Percentiles rank a stretch among this genome's conserved stretches.
Evolutionary conservation across 2,797 vertebrate genomes (phyloP).

Genomic region (Anolis apletophallus): DNA sequence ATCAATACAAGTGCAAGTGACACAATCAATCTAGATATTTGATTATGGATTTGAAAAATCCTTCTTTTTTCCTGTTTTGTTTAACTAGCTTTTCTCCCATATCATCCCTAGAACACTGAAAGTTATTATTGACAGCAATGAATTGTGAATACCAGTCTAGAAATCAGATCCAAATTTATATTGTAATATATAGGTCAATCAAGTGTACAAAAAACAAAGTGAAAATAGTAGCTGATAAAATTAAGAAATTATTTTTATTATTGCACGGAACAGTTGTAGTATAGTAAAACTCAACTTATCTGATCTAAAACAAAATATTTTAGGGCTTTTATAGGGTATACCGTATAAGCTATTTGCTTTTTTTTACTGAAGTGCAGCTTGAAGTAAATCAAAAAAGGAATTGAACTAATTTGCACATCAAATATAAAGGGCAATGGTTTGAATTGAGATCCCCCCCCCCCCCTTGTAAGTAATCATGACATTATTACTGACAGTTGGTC

Average conservation of each 20-base stretch:
- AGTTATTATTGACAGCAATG: slow-evolving; percentile 76
- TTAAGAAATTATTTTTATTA: neutral
- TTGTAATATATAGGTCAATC: slow-evolving; percentile 41
- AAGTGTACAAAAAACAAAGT: slow-evolving; percentile 30
- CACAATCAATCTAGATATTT: slow-evolving; percentile 88
- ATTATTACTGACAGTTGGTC: slow-evolving; percentile 1
- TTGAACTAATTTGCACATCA: neutral
- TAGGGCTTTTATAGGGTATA: neutral
- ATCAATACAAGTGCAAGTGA: slow-evolving; percentile 86
- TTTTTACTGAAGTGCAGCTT: neutral
- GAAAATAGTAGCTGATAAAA: slow-evolving; percentile 17
- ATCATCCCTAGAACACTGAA: slow-evolving; percentile 71
- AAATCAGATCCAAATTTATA: slow-evolving; percentile 73
- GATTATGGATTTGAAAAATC: slow-evolving; percentile 83
- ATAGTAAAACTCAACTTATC: neutral
- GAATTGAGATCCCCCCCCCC: neutral
- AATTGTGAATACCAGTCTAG: slow-evolving; percentile 75
- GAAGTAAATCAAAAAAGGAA: neutral
- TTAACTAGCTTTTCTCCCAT: slow-evolving; percentile 75
- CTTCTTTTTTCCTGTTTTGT: slow-evolving; percentile 59
- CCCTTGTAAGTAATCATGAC: neutral
- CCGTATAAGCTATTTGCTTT: too few species aligned
- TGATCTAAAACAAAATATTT: neutral
- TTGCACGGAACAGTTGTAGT: neutral
- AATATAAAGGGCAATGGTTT: neutral